Evolutionary conservation across 2,797 vertebrate genomes (phyloP), one percentile per base, ranked within the genome.

Genomic region (Sebastes hubbsi): DNA sequence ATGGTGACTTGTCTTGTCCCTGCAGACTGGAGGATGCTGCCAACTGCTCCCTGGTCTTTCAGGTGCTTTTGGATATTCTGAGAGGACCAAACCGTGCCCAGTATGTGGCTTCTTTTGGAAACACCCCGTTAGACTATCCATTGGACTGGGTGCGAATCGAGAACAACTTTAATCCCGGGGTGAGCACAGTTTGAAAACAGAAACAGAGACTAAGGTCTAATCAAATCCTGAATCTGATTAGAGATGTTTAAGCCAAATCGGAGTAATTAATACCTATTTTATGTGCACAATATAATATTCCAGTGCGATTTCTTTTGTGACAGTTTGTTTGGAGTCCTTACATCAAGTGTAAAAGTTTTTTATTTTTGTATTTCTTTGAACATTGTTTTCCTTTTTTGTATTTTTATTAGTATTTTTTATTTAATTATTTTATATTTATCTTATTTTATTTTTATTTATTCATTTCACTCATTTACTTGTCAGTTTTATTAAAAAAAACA

Each of bases 61-160:
- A 95, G 78, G 90, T 90, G 30, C 87, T 97, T 29, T 86, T 96
- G 34, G 94, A 92, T 29, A 64, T 96, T 32, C 94, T 99, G 69
- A 96, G 93, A 88, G 98, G 98, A 58, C 96, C 95, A 64, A 94
- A 82, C 76, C 95, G 95, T 74, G 96, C 96, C 0, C 95, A 96
- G 24, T 96, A 94, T 0, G 96, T 99, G 80, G 97, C 97, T 6
- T 95, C 97, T 0, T 99, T 99, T 93, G 98, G 98, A 83, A 97
- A 98, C 82, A 96, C 97, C 12, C 92, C 78, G 14, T 88, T 96
- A 42, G 94, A 96, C 34, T 93, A 95, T 63, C 89, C 94, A 20
- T 87, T 95, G 1, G 97, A 98, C 89, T 99, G 98, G 98, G 94
- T 99, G 73, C 95, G 94, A 0, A 78, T 99, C 84, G 91, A 78